Evolutionary conservation across 2,797 vertebrate genomes (phyloP), one percentile per base, ranked within the genome.

Genomic region (Notolepis coatsorum): DNA sequence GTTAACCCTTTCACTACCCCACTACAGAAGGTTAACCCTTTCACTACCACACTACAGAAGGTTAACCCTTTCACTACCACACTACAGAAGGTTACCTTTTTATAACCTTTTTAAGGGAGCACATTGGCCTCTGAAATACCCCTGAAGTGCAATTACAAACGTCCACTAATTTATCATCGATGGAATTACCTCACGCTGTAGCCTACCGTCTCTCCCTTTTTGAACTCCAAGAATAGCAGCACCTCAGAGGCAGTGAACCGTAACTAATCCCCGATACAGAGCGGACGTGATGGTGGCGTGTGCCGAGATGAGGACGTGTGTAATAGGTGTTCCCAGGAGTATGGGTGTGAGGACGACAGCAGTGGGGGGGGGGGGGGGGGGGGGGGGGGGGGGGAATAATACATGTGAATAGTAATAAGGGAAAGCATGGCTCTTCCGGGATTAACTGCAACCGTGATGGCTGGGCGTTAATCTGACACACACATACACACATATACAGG

Each of bases 381-480:
- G 10, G 6, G 54, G 21, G 21, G 43, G 10, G 20, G 23, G 41
- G 24, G 15, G 79, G 75, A 73, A 73, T 74, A 77, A 80, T 58
- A 63, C 68, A 61, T 71, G 66, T 35, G 49, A 73, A 55, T 30
- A 4, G 70, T 25, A 31, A 42, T 3, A 15, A 53, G 46, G 60
- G 66, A 64, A 61, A 73, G 75, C 67, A 49, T 43, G 78, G 80
- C 65, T 76, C 71, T 82, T 80, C 47, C 77, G 73, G 82, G 84
- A 87, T 88, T 89, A 24, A 7, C 9, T 86, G 63, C 52, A 9
- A 50, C 37, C 52, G 59, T 38, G 72, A 80, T 54, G 86, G 84
- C 71, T 79, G 75, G 81, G 76, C 80, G 73, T 61, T 89, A 86
- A 88, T 90, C 85, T 85, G 59, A 63, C 65, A 41, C 2, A 24